phyloP scores from a whole-genome alignment of 2,888 invertebrate species.

The Octonoba sinensis region DNA sequence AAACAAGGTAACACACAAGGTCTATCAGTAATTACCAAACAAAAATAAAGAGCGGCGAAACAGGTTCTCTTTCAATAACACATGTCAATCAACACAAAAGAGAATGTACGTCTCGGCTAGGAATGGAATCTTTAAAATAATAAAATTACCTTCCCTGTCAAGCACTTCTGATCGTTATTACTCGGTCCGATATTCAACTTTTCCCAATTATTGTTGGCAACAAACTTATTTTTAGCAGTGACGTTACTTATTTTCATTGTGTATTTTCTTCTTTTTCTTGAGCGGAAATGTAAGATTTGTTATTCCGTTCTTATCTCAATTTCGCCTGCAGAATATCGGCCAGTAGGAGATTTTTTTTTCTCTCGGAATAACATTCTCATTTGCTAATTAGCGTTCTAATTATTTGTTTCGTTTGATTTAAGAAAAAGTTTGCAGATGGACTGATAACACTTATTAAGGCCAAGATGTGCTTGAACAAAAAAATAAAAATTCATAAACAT shows the following conservation, averaged over 20 bases:
- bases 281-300: too few relatives aligned
- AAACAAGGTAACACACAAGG: slow-evolving; percentile 15
- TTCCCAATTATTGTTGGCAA: too few relatives aligned
- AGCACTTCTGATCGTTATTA: slow-evolving; percentile 6
- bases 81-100: slow-evolving; percentile 37
- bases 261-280: too few relatives aligned
- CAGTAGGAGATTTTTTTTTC: neutral
- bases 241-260: too few relatives aligned
- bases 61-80: slow-evolving; percentile 53
- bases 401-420: neutral
- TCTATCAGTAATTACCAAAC: slow-evolving; percentile 3
- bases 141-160: slow-evolving; percentile 58
- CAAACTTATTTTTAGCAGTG: too few relatives aligned
- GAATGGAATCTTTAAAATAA: slow-evolving; percentile 39
- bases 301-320: too few relatives aligned
- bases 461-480: too few relatives aligned
- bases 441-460: too few relatives aligned
- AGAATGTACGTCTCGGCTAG: neutral
- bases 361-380: neutral
- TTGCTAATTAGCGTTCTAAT: slow-evolving; percentile 36
- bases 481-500: too few relatives aligned
- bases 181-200: too few relatives aligned
- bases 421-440: too few relatives aligned
- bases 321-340: neutral
- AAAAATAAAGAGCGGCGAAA: slow-evolving; percentile 14